These are phyloP conservation scores for Stigmatopora argus DNA, from an alignment of 2,113 vertebrate genomes.

Conservation along the genomic window DNA sequence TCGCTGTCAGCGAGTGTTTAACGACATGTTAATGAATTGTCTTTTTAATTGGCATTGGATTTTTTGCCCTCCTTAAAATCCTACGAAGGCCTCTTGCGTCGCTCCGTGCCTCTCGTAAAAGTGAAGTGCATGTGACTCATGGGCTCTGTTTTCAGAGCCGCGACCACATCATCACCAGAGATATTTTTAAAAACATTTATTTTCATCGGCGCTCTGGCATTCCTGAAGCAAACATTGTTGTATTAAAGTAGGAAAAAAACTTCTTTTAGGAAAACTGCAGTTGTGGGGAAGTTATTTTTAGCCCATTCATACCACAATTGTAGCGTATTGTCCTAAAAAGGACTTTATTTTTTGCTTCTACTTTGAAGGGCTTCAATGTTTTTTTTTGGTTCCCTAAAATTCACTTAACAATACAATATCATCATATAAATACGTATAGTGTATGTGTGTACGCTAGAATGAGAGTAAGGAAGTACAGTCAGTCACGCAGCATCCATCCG, in stretches of 20 bases:
- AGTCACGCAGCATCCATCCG: neutral
- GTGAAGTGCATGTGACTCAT: constrained; percentile 20
- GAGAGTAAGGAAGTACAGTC: neutral
- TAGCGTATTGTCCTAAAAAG: neutral
- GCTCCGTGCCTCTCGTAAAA: neutral
- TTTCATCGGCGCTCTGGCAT: neutral
- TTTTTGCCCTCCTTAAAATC: constrained; percentile 9
- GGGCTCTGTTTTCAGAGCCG: constrained; percentile 20
- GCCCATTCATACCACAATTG: neutral
- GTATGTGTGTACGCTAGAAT: too few relatives aligned
- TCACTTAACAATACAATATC: neutral
- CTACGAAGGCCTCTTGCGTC: constrained; percentile 11
- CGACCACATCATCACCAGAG: constrained; percentile 3
- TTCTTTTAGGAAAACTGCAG: neutral
- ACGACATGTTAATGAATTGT: neutral
- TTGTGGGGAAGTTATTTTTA: neutral
- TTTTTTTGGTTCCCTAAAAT: neutral
- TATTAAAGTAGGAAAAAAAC: neutral
- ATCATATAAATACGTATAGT: neutral
- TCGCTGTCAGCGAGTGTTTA: constrained; percentile 20
- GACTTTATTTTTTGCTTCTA: neutral
- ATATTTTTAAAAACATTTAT: constrained; percentile 6
- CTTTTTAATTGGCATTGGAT: constrained; percentile 34
- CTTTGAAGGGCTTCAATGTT: neutral
- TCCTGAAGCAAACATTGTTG: neutral